Conservation (phyloP, 1,140 invertebrate species). For the Eciton burchellii region DNA sequence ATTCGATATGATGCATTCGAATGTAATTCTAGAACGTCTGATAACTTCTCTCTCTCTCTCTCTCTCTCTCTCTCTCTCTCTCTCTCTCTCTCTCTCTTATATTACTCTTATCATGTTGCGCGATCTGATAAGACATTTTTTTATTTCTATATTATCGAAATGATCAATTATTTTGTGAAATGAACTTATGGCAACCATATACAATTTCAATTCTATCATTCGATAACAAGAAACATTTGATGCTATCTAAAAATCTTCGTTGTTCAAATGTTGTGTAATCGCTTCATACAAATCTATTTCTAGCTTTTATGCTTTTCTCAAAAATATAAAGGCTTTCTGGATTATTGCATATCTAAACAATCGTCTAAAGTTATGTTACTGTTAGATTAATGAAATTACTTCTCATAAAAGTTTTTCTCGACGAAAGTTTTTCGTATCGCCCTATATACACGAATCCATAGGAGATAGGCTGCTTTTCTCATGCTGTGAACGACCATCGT, state of each 20-base stretch:
- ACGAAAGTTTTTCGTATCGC: constrained; percentile 15
- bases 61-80: no score
- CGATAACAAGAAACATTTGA: constrained; percentile 1
- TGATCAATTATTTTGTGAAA: background rate
- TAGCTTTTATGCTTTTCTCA: background rate
- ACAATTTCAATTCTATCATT: background rate
- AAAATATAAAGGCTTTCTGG: background rate
- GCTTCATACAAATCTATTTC: constrained; percentile 2
- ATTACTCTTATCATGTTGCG: background rate
- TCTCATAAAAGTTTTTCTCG: background rate
- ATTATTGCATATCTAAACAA: background rate
- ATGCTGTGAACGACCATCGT: constrained; percentile 5
- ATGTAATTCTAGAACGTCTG: no score
- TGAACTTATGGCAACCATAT: constrained; percentile 1
- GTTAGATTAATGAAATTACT: background rate
- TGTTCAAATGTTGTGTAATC: background rate
- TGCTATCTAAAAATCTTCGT: background rate
- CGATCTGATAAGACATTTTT: background rate
- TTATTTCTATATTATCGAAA: background rate
- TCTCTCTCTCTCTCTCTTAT: no score
- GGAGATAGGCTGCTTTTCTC: constrained; percentile 36
- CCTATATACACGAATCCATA: constrained; percentile 22
- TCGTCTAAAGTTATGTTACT: constrained; percentile 32
- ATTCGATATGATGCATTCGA: background rate
- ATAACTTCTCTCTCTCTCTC: no score